Evolutionary conservation across 2,888 invertebrate species (phyloP), one percentile per base, ranked within the genome.

Genomic region (Nemotelus nigrinus): DNA sequence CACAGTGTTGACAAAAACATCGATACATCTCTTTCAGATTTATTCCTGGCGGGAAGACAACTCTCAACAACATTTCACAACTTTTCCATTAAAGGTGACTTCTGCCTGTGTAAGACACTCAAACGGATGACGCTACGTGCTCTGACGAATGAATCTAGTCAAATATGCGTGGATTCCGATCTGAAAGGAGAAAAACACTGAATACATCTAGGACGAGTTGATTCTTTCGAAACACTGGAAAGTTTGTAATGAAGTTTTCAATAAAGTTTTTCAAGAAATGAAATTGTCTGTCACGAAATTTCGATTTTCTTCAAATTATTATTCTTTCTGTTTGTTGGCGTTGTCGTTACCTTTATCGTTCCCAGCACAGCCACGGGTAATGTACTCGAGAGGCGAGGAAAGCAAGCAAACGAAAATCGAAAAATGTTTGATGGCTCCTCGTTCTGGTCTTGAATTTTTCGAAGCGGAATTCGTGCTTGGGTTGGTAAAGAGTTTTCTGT

Each of bases 231-330:
- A 50, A 25, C 25, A 25, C 25, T 47, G 50, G 6, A 50, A 68
- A 68, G 50, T 68, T 68, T 50, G 68, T 68, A 68, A 68, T 68
- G 68, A 68, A 68, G 68, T 68, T 50, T 68, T 68, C 68, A 47
- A 50, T 68, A 50, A 50, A 68, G 50, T 68, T 68, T 25, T 65
- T 39, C 25, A 7, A 25, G 68, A 50, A 68, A 50, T 39, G 68
- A 68, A 68, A 68, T 68, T 68, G 68, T 68, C 68, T 50, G 68
- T 68, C 50, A 68, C 50, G 48, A 68, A 68, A 68, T 68, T 68
- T 63, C 63, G 63, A 63, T 63, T 63, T 63, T 63, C 63, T 63
- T 63, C 39, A 63, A 3, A 41, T 63, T 43, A 63, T 25, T 25
- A 63, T 39, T 63, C 63, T 39, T 41, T 41, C 63, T 39, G 63